Percentiles rank a stretch among this genome's conserved stretches.
Evolutionary conservation across 2,888 invertebrate genomes (phyloP).

Genomic region (Lasioglossum morio): DNA sequence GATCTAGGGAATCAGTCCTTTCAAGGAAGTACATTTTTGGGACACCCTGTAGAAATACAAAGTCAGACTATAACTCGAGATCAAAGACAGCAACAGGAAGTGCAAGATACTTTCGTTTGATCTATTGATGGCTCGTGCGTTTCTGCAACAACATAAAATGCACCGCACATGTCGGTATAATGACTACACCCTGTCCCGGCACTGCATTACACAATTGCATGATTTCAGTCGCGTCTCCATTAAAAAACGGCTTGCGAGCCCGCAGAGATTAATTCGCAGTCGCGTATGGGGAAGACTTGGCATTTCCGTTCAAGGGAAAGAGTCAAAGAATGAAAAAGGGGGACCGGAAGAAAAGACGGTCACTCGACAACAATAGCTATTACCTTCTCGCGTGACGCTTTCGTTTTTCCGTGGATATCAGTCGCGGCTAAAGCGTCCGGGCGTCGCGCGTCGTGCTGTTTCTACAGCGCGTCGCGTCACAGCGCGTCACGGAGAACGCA

Average conservation of each 20-base stretch:
- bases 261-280: not conserved
- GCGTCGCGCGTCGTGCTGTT: not conserved
- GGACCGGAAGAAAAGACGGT: conserved; percentile 5
- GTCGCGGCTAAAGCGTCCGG: conserved; percentile 16
- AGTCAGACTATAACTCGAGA: not conserved
- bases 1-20: too few species aligned
- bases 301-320: conserved; percentile 4
- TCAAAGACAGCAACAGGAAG: not conserved
- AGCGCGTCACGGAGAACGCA: not conserved
- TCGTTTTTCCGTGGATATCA: conserved; percentile 12
- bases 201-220: not conserved
- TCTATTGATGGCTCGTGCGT: not conserved
- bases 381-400: not conserved
- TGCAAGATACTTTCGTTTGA: not conserved
- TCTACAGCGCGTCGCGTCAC: not conserved
- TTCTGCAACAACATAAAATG: not conserved
- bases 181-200: not conserved
- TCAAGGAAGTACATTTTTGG: too few species aligned
- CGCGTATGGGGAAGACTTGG: not conserved
- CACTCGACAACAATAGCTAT: conserved; percentile 22
- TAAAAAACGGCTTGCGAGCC: not conserved
- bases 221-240: not conserved
- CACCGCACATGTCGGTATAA: not conserved
- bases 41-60: not conserved
- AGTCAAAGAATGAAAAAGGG: not conserved